Evolutionary conservation across 2,888 invertebrate genomes (phyloP), one percentile per base, ranked within the genome.

Genomic region (Drosophila flavopinicola): DNA sequence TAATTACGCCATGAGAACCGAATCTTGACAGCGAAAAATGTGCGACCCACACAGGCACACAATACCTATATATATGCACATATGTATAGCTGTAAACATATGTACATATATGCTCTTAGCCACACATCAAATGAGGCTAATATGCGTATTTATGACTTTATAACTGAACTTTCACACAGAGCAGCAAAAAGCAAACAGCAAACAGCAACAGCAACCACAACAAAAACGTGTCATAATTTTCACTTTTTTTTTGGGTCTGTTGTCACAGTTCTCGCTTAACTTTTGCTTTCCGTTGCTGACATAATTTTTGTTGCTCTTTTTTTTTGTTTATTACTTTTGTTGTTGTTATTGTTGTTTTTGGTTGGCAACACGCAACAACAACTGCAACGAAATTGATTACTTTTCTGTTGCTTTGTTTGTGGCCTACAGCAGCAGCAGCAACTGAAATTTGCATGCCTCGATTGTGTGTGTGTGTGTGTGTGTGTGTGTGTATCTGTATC

Each of bases 91-190:
- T 33, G 4, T 37, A 15, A 13, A 30, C 23, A 27, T n/a, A n/a
- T n/a, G n/a, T 17, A 42, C 29, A 42, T 44, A 32, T 53, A 27
- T 45, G 39, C 25, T 32, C 33, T 33, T 52, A 48, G 53, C 67
- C 51, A 48, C 42, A 44, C 44, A 48, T 52, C 67, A 76, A 88
- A 75, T 70, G 75, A 74, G 88, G 88, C 85, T 88, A 88, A 88
- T 88, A 87, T 73, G 74, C 68, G 71, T 84, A 85, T 88, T 87
- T 87, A 87, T 85, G 79, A 44, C 49, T 49, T 33, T 52, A 44
- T 63, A 63, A 52, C 37, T 39, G 15, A 75, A 57, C 71, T 71
- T 74, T 74, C 74, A 67, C 57, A 57, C 45, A 41, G 20, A 45
- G 13, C 52, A 20, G 6, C 48, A 23, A 3, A 5, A 29, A 5